Evolutionary conservation across 2,888 invertebrate species (phyloP), one percentile per base, ranked within the genome.

Genomic region (Leucozona laternaria): DNA sequence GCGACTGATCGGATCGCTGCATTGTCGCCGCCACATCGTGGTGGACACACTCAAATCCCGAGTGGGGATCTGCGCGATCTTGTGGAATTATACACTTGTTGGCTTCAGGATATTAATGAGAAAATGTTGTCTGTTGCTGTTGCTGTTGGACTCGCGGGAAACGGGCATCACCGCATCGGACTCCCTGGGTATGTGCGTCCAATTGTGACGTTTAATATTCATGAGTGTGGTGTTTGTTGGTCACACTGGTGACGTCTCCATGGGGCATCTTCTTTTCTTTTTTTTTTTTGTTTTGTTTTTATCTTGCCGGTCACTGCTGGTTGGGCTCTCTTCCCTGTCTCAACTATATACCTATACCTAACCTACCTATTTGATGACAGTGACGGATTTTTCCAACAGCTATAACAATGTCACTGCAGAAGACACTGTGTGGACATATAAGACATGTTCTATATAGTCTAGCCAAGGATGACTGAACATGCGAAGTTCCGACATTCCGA

Each of bases 131-230:
- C 81, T 66, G 76, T 43, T 68, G 80, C 15, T 25, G 45, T n/a
- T n/a, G 11, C 15, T 0, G 4, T 6, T 15, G 4, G 43, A n/a
- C n/a, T 55, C 15, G 3, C n/a, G n/a, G n/a, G n/a, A n/a, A n/a
- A n/a, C n/a, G n/a, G n/a, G n/a, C n/a, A n/a, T n/a, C n/a, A n/a
- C n/a, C n/a, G n/a, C n/a, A n/a, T n/a, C 25, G 43, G 57, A 73
- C 71, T 55, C 85, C 53, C n/a, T 82, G 78, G 78, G 78, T n/a
- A n/a, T 86, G 86, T 86, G 86, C 86, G 86, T 76, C 86, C 86
- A 86, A 82, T 86, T 86, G 86, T 86, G 86, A 86, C 86, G 86
- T 86, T 86, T 86, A 86, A 86, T 86, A 86, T 86, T 86, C 86
- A 86, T 86, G 86, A 86, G 58, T 82, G 43, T 73, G 73, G 40